Base-by-base conservation (phyloP, 2,888 invertebrate species). In the Podabrus alpinus region DNA sequence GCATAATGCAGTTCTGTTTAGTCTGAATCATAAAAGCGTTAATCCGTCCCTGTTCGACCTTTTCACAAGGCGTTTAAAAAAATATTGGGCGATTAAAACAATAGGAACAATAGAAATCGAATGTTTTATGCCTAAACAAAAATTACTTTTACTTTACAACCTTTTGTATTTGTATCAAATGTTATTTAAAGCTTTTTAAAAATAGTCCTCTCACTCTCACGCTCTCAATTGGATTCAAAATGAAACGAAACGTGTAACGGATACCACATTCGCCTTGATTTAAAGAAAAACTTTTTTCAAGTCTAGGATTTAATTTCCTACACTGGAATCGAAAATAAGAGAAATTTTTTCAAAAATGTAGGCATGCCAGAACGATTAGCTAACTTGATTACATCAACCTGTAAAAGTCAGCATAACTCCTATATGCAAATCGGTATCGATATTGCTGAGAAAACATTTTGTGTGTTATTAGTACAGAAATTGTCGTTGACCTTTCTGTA, bases 1-100 rank as follows among this genome's bases (percentile, higher is more conserved):
- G n/a, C 72, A 74, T 78, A 76, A 76, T 78, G 75, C 76, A 74
- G 73, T 78, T n/a, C 76, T 73, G 66, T 75, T 45, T 7, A 2
- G n/a, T 45, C 45, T 7, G n/a, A 45, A 45, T 9, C n/a, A n/a
- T n/a, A 45, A 0, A n/a, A 11, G 5, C 10, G 11, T 25, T n/a
- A 9, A n/a, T n/a, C 45, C 45, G 45, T 45, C 45, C 45, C 45
- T 45, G 45, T 7, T 1, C 45, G 45, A 45, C 45, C 45, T 45
- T 45, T 24, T 9, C 9, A 9, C 24, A 24, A 24, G 24, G 24
- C 24, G 24, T 24, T 45, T 13, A 45, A 45, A 45, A 45, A 45
- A 45, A n/a, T 45, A 45, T 45, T 45, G 45, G 45, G 45, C 45
- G 45, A 45, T 45, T 45, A 45, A 45, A 45, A 45, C 45, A 64